Conservation (phyloP, 1,140 invertebrate genomes). For the Dolichoris vasculosae region DNA sequence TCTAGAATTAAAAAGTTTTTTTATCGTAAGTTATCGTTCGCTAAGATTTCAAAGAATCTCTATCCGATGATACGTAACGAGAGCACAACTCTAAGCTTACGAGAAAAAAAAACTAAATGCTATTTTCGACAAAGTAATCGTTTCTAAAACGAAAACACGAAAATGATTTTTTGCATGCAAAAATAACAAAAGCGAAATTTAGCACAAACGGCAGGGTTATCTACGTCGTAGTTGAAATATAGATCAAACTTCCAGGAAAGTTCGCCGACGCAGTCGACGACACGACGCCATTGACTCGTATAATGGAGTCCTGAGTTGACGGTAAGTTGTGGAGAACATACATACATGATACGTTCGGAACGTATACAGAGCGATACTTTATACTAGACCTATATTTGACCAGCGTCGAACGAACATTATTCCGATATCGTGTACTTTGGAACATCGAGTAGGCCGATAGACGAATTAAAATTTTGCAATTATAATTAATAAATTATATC, state of each 20-base stretch:
- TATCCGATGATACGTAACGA: too few species aligned
- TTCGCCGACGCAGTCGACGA: background rate
- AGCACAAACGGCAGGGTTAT: conserved; percentile 16
- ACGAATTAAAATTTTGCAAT: background rate
- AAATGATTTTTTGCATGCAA: background rate
- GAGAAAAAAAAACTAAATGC: too few species aligned
- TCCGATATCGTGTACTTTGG: background rate
- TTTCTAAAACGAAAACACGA: background rate
- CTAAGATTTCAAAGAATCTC: too few species aligned
- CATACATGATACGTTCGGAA: background rate
- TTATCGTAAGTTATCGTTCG: too few species aligned
- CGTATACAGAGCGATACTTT: background rate
- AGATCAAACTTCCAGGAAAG: conserved; percentile 41
- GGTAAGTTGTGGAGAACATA: background rate
- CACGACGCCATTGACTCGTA: conserved; percentile 14
- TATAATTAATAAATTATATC: too few species aligned
- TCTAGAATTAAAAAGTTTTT: too few species aligned
- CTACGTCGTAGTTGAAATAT: conserved; percentile 26
- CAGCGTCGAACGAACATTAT: background rate
- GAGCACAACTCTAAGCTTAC: too few species aligned
- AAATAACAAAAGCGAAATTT: conserved; percentile 18
- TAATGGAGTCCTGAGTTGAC: conserved; percentile 27
- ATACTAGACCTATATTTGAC: conserved; percentile 1
- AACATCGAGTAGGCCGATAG: background rate
- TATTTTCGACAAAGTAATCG: background rate